phyloP scores from a whole-genome alignment of 2,113 vertebrate species.

The Motacilla alba region DNA sequence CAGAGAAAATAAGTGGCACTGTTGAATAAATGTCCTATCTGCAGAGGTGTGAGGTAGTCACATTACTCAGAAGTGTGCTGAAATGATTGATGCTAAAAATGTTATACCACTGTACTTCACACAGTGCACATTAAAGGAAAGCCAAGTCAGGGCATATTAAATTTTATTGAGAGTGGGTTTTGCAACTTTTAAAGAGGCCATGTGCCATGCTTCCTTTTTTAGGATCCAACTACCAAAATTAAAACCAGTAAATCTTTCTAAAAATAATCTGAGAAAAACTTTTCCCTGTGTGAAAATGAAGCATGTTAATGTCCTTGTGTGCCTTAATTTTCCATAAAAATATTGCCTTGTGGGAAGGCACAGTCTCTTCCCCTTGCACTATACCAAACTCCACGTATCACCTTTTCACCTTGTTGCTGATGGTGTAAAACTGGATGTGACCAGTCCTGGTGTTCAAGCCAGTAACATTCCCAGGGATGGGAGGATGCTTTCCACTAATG shows the following conservation, averaged over 20 bases:
- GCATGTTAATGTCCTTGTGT: slow-evolving; percentile 33
- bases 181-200: slow-evolving; percentile 56
- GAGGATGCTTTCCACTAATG: accelerated
- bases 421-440: background rate
- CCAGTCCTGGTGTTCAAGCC: background rate
- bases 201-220: slow-evolving; percentile 58
- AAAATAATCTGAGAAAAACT: slow-evolving; percentile 56
- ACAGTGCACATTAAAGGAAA: slow-evolving; percentile 45
- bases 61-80: background rate
- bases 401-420: background rate
- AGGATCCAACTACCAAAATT: slow-evolving; percentile 53
- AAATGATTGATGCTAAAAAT: slow-evolving; percentile 50
- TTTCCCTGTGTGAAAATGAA: slow-evolving; percentile 25
- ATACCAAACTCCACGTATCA: background rate
- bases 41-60: background rate
- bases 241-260: slow-evolving; percentile 63
- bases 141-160: slow-evolving; percentile 45
- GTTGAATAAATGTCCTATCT: background rate
- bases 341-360: background rate
- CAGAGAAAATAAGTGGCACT: background rate
- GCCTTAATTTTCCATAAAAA: slow-evolving; percentile 17
- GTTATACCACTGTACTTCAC: slow-evolving; percentile 1
- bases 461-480: background rate
- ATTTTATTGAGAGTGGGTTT: slow-evolving; percentile 60
- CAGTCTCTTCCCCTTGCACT: background rate